A percentile compares a stretch with the other conserved stretches of the same genome.
Conservation (phyloP, 1,140 invertebrate genomes). For the Eupristina koningsbergeri region DNA sequence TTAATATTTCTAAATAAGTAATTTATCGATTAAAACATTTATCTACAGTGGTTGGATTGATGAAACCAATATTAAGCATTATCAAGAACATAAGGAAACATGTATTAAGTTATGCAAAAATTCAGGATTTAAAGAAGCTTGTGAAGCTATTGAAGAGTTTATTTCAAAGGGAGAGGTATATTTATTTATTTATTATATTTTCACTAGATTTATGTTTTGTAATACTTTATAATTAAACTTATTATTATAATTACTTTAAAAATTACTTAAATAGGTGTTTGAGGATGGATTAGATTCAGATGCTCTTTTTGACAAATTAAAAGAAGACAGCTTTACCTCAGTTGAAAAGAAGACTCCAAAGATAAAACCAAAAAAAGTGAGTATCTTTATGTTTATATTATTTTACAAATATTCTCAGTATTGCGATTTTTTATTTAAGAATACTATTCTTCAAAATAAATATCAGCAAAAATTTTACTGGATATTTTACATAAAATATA, state of each 20-base stretch:
- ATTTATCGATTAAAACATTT: conserved; percentile 52
- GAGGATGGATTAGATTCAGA: conserved; percentile 76
- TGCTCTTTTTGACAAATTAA: conserved; percentile 82
- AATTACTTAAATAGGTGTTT: conserved; percentile 61
- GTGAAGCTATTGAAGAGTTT: conserved; percentile 89
- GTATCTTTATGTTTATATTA: conserved; percentile 21
- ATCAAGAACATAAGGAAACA: conserved; percentile 86
- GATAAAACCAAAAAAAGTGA: conserved; percentile 73
- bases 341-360: conserved; percentile 73
- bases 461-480: too few relatives aligned
- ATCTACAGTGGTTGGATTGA: conserved; percentile 91
- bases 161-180: conserved; percentile 81
- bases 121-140: conserved; percentile 86
- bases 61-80: conserved; percentile 87
- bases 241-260: conserved; percentile 22
- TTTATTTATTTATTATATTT: conserved; percentile 48
- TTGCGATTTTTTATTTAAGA: too few relatives aligned
- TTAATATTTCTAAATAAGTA: conserved; percentile 13
- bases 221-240: conserved; percentile 18
- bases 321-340: conserved; percentile 70
- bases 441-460: too few relatives aligned
- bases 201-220: neutral
- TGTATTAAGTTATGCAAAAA: conserved; percentile 86
- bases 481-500: neutral
- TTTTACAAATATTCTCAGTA: too few relatives aligned